phyloP scores from a whole-genome alignment of 1,140 invertebrate species.

The Nomia melanderi region DNA sequence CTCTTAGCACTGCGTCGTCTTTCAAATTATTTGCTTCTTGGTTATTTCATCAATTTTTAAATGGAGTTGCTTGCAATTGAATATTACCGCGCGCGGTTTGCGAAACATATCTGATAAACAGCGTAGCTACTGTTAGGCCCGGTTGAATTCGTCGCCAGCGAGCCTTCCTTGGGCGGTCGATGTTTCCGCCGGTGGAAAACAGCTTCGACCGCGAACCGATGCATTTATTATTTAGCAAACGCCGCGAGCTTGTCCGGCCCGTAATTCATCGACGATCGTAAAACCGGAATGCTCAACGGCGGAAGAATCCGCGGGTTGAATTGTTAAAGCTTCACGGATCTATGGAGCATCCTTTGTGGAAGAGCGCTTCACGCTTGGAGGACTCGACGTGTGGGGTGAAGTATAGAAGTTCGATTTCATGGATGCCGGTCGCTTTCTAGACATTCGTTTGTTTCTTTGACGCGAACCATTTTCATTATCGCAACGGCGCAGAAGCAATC shows the following conservation, averaged over 20 bases:
- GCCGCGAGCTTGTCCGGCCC: not conserved
- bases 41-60: too few relatives aligned
- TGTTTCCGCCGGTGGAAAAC: not conserved
- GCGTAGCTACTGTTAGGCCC: too few relatives aligned
- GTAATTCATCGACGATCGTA: conserved; percentile 13
- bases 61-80: too few relatives aligned
- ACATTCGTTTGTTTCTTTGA: too few relatives aligned
- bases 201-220: not conserved
- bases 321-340: too few relatives aligned
- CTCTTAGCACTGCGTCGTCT: too few relatives aligned
- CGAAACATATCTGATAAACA: too few relatives aligned
- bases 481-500: too few relatives aligned
- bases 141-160: not conserved
- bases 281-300: conserved; percentile 15
- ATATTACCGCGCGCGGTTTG: too few relatives aligned
- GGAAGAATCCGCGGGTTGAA: not conserved
- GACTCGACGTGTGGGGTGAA: not conserved
- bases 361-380: not conserved
- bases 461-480: too few relatives aligned
- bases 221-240: conserved; percentile 26
- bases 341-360: not conserved
- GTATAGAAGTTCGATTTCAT: not conserved
- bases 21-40: too few relatives aligned
- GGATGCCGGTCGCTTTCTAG: too few relatives aligned
- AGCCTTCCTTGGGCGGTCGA: not conserved